Conservation (phyloP, 2,797 vertebrate genomes). For the Propithecus perrieri region DNA sequence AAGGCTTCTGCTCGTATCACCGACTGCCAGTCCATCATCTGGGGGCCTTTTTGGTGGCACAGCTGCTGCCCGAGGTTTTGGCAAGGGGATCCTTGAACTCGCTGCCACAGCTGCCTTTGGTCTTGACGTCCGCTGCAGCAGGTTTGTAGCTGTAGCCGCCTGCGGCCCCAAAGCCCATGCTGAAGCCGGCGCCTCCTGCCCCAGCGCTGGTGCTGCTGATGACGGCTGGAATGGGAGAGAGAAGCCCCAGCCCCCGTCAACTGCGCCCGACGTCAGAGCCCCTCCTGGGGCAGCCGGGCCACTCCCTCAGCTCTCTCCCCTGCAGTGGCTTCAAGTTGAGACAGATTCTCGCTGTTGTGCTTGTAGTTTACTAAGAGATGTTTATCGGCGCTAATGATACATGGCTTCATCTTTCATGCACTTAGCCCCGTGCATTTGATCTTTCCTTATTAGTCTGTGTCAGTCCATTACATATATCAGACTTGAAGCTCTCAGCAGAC, state of each 20-base stretch:
- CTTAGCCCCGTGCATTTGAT: too few species aligned
- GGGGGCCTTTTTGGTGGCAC: constrained; percentile 51
- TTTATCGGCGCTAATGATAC: not conserved
- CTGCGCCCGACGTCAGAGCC: not conserved
- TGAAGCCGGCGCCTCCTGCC: constrained; percentile 65
- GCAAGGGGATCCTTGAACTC: constrained; percentile 64
- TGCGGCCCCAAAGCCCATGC: constrained; percentile 51
- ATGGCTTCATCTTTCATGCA: not conserved
- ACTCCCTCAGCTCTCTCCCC: not conserved
- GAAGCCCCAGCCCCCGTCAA: not conserved
- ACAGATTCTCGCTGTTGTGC: not conserved
- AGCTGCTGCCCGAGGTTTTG: constrained; percentile 33
- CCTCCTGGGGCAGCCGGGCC: not conserved
- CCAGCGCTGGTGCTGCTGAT: constrained; percentile 58
- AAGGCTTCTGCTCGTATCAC: not conserved
- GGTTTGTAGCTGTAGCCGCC: constrained; percentile 63
- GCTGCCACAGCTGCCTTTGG: constrained; percentile 65
- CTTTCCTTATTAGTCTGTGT: not conserved
- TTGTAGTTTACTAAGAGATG: not conserved
- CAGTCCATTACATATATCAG: not conserved
- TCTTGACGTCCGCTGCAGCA: constrained; percentile 49
- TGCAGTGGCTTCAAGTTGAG: not conserved
- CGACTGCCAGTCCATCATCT: not conserved
- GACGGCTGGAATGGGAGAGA: constrained; percentile 33
- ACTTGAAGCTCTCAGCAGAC: not conserved